Evolutionary conservation across 1,140 invertebrate species (phyloP).

Genomic region (Calosoma granatense): DNA sequence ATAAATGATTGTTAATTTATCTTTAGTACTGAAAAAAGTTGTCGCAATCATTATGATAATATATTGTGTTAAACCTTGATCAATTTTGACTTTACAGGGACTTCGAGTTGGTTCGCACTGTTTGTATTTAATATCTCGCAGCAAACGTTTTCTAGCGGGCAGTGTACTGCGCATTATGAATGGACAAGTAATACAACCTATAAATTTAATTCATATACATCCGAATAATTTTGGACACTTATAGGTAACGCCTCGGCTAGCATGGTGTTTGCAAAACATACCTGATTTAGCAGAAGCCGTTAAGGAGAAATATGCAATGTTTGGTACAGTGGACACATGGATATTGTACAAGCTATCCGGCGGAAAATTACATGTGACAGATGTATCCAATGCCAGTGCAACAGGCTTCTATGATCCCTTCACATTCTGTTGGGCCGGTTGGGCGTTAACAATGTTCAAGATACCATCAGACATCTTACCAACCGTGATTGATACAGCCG

Average conservation of each 20-base stretch:
- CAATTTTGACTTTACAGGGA: neutral
- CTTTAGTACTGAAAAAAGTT: too few relatives aligned
- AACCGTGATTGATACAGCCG: slow-evolving; percentile 64
- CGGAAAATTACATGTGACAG: slow-evolving; percentile 62
- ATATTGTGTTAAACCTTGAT: too few relatives aligned
- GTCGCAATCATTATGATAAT: too few relatives aligned
- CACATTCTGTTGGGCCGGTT: slow-evolving; percentile 65
- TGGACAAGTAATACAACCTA: slow-evolving; percentile 51
- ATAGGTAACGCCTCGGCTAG: slow-evolving; percentile 66
- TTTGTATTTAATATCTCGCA: slow-evolving; percentile 65
- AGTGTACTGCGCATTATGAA: slow-evolving; percentile 67
- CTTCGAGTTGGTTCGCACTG: slow-evolving; percentile 39
- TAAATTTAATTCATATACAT: neutral
- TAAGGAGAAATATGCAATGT: slow-evolving; percentile 52
- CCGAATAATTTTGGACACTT: slow-evolving; percentile 16
- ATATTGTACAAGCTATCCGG: slow-evolving; percentile 65
- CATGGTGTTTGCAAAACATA: slow-evolving; percentile 68
- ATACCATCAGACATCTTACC: slow-evolving; percentile 70
- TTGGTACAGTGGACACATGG: slow-evolving; percentile 93
- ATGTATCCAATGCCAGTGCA: slow-evolving; percentile 78
- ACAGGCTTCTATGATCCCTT: slow-evolving; percentile 93
- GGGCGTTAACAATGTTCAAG: slow-evolving; percentile 56
- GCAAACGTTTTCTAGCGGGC: slow-evolving; percentile 67
- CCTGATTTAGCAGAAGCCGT: slow-evolving; percentile 50
- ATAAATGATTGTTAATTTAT: neutral